Conservation (phyloP, 2,888 invertebrate genomes). For the Buathra laborator region DNA sequence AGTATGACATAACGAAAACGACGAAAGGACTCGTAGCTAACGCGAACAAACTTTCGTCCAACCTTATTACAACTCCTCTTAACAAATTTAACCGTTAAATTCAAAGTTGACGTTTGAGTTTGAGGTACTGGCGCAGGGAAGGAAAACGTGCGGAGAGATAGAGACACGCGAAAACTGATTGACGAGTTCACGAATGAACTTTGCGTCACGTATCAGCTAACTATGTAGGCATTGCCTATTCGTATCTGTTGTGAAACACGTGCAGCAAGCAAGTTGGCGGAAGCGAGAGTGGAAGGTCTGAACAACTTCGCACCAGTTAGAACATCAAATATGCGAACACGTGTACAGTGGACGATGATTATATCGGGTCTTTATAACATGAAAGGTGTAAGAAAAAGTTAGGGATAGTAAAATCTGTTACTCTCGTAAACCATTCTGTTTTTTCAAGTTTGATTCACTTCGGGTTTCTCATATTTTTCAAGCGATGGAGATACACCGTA, state of each 20-base stretch:
- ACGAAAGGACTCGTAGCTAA: conserved; percentile 61
- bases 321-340: background rate
- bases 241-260: background rate
- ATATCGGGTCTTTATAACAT: background rate
- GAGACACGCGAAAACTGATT: conserved; percentile 44
- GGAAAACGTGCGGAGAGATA: background rate
- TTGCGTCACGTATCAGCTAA: conserved; percentile 47
- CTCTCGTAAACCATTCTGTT: too few species aligned
- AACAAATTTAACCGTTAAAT: conserved; percentile 82
- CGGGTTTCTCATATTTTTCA: background rate
- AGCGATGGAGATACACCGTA: background rate
- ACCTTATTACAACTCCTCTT: conserved; percentile 81
- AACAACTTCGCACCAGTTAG: background rate
- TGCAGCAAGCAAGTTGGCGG: background rate
- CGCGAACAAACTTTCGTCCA: conserved; percentile 78
- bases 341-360: background rate
- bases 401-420: too few species aligned
- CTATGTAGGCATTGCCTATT: background rate
- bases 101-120: conserved; percentile 81
- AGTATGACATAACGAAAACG: conserved; percentile 60
- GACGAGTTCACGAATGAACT: conserved; percentile 60
- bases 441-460: background rate
- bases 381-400: too few species aligned
- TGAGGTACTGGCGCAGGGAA: conserved; percentile 66
- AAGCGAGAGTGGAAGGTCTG: background rate